Conservation (phyloP, 1,140 invertebrate genomes). For the Neodiprion virginianus region DNA sequence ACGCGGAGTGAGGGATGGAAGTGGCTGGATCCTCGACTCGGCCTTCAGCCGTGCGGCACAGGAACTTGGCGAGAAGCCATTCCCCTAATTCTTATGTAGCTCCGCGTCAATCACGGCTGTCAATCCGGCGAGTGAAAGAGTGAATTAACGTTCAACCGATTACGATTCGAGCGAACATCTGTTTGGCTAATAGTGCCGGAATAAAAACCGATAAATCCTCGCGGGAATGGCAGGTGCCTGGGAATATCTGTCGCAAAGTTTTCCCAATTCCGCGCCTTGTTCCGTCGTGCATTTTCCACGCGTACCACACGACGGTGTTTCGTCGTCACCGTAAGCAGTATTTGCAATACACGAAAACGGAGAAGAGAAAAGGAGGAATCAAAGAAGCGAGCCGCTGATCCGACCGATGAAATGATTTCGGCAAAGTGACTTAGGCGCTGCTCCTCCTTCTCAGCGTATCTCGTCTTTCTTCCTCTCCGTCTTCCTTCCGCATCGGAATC, state of each 20-base stretch:
- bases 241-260: background rate
- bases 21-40: background rate
- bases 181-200: background rate
- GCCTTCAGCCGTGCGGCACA: background rate
- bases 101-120: background rate
- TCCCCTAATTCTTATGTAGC: constrained; percentile 3
- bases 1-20: background rate
- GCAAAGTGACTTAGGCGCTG: constrained; percentile 16
- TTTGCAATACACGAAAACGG: background rate
- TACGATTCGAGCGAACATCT: constrained; percentile 2
- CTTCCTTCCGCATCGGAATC: constrained; percentile 20
- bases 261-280: too few species aligned
- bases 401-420: constrained; percentile 16
- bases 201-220: background rate
- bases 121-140: background rate
- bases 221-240: background rate
- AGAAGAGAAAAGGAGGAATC: background rate
- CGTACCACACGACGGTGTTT: too few species aligned
- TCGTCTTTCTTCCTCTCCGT: constrained; percentile 18
- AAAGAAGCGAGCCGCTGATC: background rate
- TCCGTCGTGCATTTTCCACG: background rate
- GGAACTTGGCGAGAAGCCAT: background rate
- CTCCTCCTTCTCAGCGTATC: constrained; percentile 6
- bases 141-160: background rate
- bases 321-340: background rate